Conservation (phyloP, 2,888 invertebrate genomes). For the Blastobasis adustella region DNA sequence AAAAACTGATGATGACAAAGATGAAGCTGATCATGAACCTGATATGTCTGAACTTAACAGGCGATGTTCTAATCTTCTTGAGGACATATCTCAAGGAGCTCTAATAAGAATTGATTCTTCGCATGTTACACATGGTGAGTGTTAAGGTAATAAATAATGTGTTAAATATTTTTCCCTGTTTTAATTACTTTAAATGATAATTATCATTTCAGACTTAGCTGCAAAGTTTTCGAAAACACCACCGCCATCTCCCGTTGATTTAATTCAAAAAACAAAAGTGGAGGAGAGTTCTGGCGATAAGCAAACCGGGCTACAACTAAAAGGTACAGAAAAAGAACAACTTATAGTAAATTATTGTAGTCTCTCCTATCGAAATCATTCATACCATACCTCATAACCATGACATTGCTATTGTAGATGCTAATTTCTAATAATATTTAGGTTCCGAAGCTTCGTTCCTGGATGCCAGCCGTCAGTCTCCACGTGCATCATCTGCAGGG, state of each 20-base stretch:
- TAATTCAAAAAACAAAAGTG: conserved; percentile 67
- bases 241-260: conserved; percentile 81
- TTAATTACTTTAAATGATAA: neutral
- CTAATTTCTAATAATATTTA: conserved; percentile 35
- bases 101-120: conserved; percentile 64
- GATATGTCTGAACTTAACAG: conserved; percentile 66
- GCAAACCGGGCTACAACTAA: conserved; percentile 60
- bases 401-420: conserved; percentile 28
- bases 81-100: conserved; percentile 69
- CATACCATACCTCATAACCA: neutral
- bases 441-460: conserved; percentile 68
- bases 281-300: conserved; percentile 51
- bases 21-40: conserved; percentile 43
- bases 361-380: neutral
- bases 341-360: neutral
- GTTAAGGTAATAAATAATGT: neutral
- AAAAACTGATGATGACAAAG: conserved; percentile 11
- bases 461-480: conserved; percentile 64
- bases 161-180: neutral
- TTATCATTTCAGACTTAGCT: conserved; percentile 67
- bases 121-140: conserved; percentile 63
- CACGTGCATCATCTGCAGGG: conserved; percentile 63
- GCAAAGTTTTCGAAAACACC: conserved; percentile 81
- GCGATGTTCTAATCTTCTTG: conserved; percentile 66
- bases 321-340: conserved; percentile 35